Conservation (phyloP, 2,797 vertebrate genomes). For the Meriones psammophilus region DNA sequence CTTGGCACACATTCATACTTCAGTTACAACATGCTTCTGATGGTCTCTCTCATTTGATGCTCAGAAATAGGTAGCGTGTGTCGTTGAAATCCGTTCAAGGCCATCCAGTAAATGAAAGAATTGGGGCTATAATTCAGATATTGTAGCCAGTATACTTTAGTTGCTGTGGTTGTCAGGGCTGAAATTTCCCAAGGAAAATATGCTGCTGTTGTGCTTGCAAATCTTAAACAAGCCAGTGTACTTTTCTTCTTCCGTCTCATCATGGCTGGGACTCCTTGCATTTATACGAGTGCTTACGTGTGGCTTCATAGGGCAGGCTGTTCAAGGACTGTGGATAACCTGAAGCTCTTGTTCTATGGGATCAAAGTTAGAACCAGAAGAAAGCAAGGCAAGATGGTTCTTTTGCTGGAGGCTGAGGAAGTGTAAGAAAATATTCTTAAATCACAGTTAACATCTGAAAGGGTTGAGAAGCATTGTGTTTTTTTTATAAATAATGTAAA, state of each 20-base stretch:
- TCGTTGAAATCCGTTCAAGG: not conserved
- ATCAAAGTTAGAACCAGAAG: not conserved
- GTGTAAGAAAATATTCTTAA: not conserved
- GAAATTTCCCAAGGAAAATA: not conserved
- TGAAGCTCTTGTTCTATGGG: not conserved
- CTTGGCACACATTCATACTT: not conserved
- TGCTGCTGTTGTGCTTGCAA: not conserved
- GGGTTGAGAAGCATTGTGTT: not conserved
- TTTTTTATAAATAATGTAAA: not conserved
- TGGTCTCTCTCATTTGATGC: not conserved
- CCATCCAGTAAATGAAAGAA: not conserved
- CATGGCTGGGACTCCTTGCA: not conserved
- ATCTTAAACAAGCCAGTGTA: not conserved
- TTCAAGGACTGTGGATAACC: not conserved
- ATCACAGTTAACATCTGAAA: slow-evolving; percentile 1
- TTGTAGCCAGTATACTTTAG: not conserved
- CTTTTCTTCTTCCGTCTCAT: not conserved
- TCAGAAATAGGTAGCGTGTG: not conserved
- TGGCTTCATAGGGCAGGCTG: not conserved
- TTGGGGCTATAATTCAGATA: not conserved
- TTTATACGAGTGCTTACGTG: not conserved
- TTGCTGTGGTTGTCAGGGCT: not conserved
- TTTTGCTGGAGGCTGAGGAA: slow-evolving; percentile 50
- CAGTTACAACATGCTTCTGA: not conserved
- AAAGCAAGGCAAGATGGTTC: not conserved